Percentiles rank a stretch among this genome's conserved stretches.
These are phyloP conservation scores for Tenthredo livida DNA, from an alignment of 2,888 invertebrate genomes.

Conservation along the genomic window DNA sequence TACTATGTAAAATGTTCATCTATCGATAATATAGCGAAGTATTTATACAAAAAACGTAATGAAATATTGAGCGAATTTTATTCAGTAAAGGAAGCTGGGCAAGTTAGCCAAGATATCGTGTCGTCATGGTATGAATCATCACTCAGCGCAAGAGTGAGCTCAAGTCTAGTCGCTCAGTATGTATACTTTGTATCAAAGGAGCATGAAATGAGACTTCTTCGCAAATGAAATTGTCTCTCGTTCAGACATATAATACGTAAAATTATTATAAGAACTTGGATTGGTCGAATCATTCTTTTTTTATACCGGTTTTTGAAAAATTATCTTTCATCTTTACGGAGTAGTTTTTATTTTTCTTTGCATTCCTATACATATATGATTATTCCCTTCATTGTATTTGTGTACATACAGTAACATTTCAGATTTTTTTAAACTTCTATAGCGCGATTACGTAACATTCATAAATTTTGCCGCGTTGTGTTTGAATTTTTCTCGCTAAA, in stretches of 20 bases:
- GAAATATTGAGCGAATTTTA: conserved; percentile 36
- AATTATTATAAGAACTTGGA: not conserved
- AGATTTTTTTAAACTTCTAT: not conserved
- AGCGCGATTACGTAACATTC: conserved; percentile 17
- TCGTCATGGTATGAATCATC: conserved; percentile 69
- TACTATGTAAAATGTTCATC: not conserved
- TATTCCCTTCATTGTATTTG: not conserved
- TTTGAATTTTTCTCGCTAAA: conserved; percentile 2
- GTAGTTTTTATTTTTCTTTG: not conserved
- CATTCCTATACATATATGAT: not conserved
- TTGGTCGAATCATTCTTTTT: not conserved
- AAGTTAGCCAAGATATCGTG: conserved; percentile 55
- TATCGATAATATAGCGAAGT: not conserved
- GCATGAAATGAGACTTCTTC: conserved; percentile 7
- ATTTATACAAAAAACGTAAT: not conserved
- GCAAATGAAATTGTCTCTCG: not conserved
- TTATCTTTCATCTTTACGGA: not conserved
- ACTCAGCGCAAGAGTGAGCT: conserved; percentile 55
- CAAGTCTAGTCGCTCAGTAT: conserved; percentile 30
- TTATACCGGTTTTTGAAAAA: not conserved
- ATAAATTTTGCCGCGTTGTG: not conserved
- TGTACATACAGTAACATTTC: not conserved
- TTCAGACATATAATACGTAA: not conserved
- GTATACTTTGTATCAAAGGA: not conserved
- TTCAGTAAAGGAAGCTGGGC: conserved; percentile 53